A percentile compares a stretch with the other conserved stretches of the same genome.
These are phyloP conservation scores for Dusona sp. DNA, from an alignment of 2,888 invertebrate genomes.

Conservation along the genomic window DNA sequence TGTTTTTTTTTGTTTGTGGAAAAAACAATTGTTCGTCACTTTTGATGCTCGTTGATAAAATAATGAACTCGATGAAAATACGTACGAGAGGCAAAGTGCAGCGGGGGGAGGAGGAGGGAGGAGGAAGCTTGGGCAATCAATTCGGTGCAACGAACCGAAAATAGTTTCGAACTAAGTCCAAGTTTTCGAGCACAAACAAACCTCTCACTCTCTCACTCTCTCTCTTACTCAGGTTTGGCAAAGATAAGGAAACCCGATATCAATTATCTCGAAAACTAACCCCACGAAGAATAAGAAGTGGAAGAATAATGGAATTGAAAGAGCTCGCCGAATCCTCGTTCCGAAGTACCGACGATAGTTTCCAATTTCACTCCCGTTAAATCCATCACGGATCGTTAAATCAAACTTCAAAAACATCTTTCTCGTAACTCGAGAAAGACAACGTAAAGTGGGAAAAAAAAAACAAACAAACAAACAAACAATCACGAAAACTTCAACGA, in stretches of 20 bases:
- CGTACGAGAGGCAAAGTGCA: not conserved
- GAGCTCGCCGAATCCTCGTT: constrained; percentile 55
- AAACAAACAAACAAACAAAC: not conserved
- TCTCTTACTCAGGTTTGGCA: too few relatives aligned
- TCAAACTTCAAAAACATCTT: constrained; percentile 59
- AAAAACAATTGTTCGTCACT: not conserved
- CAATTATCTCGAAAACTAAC: constrained; percentile 62
- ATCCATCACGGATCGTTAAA: constrained; percentile 51
- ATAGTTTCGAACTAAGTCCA: constrained; percentile 17
- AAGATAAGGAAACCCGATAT: constrained; percentile 61
- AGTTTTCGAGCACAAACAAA: constrained; percentile 45
- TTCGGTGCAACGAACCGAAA: constrained; percentile 38
- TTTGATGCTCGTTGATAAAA: not conserved
- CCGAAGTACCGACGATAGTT: constrained; percentile 59
- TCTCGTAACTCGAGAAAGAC: not conserved
- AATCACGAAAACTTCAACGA: not conserved
- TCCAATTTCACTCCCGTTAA: constrained; percentile 65
- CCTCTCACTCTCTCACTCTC: too few relatives aligned
- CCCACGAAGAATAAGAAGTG: constrained; percentile 20
- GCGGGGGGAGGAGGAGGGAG: not conserved
- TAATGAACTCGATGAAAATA: constrained; percentile 7
- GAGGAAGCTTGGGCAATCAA: constrained; percentile 38
- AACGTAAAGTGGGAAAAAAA: not conserved
- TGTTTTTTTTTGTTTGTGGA: not conserved
- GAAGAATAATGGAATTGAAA: constrained; percentile 48